phyloP scores from a whole-genome alignment of 2,797 vertebrate genomes.

The Crax fasciolata region DNA sequence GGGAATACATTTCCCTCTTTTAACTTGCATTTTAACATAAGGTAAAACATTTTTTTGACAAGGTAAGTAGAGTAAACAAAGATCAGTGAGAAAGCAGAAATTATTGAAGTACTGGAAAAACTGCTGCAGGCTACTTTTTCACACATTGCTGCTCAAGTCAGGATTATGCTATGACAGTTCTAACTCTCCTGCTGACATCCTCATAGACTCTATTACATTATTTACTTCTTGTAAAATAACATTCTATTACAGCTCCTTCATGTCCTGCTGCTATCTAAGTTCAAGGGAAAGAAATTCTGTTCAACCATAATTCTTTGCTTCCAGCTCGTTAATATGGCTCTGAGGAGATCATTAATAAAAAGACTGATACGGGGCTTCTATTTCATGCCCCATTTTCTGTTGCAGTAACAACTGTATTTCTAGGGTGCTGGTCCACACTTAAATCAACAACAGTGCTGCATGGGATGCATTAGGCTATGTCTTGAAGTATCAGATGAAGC shows the following conservation, averaged over 20 bases:
- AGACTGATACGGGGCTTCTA: slow-evolving; percentile 55
- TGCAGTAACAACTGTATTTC: slow-evolving; percentile 50
- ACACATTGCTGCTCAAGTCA: slow-evolving; percentile 81
- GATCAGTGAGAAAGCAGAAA: slow-evolving; percentile 75
- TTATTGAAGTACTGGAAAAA: slow-evolving; percentile 78
- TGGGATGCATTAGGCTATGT: slow-evolving; percentile 10
- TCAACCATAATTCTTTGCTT: slow-evolving; percentile 65
- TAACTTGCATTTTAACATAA: slow-evolving; percentile 69
- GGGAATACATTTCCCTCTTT: slow-evolving; percentile 63
- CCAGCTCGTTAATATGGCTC: slow-evolving; percentile 68
- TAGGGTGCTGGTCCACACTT: slow-evolving; percentile 28
- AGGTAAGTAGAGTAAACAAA: slow-evolving; percentile 77
- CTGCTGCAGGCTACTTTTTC: slow-evolving; percentile 80
- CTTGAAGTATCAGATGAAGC: slow-evolving; percentile 27
- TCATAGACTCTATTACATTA: slow-evolving; percentile 83
- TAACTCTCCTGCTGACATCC: slow-evolving; percentile 82
- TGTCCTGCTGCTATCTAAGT: slow-evolving; percentile 78
- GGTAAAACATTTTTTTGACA: slow-evolving; percentile 79
- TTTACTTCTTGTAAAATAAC: slow-evolving; percentile 84
- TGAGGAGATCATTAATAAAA: slow-evolving; percentile 74
- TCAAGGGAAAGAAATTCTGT: slow-evolving; percentile 76
- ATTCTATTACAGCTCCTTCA: slow-evolving; percentile 82
- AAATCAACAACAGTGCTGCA: slow-evolving; percentile 37
- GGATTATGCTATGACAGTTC: slow-evolving; percentile 80
- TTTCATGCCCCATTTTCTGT: slow-evolving; percentile 75